Evolutionary conservation across 2,888 invertebrate species (phyloP), one percentile per base, ranked within the genome.

Genomic region (Diachrysia chrysitis): DNA sequence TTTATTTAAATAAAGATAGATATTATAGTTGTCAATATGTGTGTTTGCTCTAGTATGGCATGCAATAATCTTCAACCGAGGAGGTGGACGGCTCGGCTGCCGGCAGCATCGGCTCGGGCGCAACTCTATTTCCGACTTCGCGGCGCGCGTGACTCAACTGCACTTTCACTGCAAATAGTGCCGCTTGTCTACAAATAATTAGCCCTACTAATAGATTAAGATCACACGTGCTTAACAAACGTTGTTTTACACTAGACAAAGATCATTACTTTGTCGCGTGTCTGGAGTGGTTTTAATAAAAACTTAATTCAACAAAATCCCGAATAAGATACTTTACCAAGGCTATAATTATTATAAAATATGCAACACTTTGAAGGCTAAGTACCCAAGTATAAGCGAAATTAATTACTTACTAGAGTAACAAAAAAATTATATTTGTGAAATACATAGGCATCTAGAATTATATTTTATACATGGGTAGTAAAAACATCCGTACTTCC

Each of bases 161-260:
- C 90, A 92, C 92, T 93, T 93, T 92, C 92, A 91, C 92, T 91
- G 86, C 90, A 90, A 90, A 91, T 89, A 88, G 85, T 86, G 74
- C 82, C 81, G 84, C 82, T 85, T 83, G 89, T 89, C 89, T 89
- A 83, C 84, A 79, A 86, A 86, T 87, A 86, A 90, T 87, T 86
- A 88, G 86, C 86, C 83, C 82, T 85, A 86, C 80, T 81, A 81
- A 85, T 85, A 83, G 78, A 81, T 85, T 85, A 79, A 84, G 72
- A 74, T 74, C 65, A 70, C 79, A 76, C 73, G 66, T 70, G 57
- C 54, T 71, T 63, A 61, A 64, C 51, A 70, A 66, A 65, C 59
- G 64, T 69, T 58, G 5, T 58, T 61, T 63, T 58, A 64, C 35
- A 29, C 37, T 53, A 65, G 53, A 67, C 66, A 67, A 71, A 25